Conservation (phyloP, 2,888 invertebrate genomes). For the Mesorhabditis belari region DNA sequence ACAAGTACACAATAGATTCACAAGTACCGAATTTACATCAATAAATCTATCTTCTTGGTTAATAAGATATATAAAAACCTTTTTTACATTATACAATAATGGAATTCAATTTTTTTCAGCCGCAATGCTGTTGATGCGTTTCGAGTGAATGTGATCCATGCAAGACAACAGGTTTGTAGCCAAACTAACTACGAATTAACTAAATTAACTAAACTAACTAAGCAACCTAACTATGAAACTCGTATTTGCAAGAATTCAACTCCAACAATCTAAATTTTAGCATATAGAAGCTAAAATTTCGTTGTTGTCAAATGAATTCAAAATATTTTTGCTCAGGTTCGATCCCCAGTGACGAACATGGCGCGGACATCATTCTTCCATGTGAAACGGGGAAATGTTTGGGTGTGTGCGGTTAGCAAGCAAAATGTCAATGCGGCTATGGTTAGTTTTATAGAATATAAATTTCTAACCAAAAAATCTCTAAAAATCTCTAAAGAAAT, state of each 20-base stretch:
- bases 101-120: constrained; percentile 42
- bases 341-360: constrained; percentile 97
- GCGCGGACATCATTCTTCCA: constrained; percentile 98
- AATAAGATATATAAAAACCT: too few species aligned
- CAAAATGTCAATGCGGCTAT: constrained; percentile 99
- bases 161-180: constrained; percentile 72
- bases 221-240: neutral
- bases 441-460: constrained; percentile 59
- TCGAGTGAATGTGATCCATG: constrained; percentile 97
- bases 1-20: too few species aligned
- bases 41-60: too few species aligned
- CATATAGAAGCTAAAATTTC: neutral
- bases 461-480: neutral
- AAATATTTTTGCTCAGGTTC: constrained; percentile 61
- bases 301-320: neutral
- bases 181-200: neutral
- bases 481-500: neutral
- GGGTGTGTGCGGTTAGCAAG: constrained; percentile 99
- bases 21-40: too few species aligned
- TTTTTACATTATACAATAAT: neutral
- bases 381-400: constrained; percentile 96
- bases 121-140: constrained; percentile 99
- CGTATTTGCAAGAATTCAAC: neutral
- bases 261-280: neutral
- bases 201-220: neutral